Evolutionary conservation across 2,888 invertebrate genomes (phyloP).

Genomic region (Eupithecia inturbata): DNA sequence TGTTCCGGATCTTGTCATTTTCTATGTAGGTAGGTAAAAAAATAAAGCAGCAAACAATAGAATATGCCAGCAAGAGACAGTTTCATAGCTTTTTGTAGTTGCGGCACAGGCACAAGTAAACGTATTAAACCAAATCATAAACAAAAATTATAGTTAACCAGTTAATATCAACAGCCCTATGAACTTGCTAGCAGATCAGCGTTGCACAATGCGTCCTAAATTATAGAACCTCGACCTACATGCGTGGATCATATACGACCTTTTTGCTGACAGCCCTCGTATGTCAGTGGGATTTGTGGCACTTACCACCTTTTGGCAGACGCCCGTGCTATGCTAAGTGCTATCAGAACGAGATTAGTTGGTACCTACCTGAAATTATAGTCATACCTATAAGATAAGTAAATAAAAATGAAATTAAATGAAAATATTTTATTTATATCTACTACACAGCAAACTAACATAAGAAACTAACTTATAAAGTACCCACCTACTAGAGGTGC

Average conservation of each 20-base stretch:
- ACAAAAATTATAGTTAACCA: conserved; percentile 26
- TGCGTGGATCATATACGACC: conserved; percentile 53
- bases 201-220: conserved; percentile 74
- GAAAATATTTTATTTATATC: too few relatives aligned
- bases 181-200: conserved; percentile 51
- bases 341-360: background rate
- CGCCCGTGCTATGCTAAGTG: background rate
- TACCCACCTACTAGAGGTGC: too few relatives aligned
- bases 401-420: too few relatives aligned
- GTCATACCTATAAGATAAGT: too few relatives aligned
- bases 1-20: background rate
- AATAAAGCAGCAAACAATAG: background rate
- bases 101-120: conserved; percentile 7
- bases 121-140: conserved; percentile 24
- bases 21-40: background rate
- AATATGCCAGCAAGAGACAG: background rate
- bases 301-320: conserved; percentile 21
- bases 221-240: conserved; percentile 77
- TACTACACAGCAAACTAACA: too few relatives aligned
- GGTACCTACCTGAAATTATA: too few relatives aligned
- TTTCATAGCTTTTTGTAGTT: background rate
- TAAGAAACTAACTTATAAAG: too few relatives aligned
- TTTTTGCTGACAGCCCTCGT: conserved; percentile 40
- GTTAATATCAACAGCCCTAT: conserved; percentile 28
- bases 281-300: conserved; percentile 27